These are phyloP conservation scores for Gisinianus flammeolus DNA, from an alignment of 2,888 invertebrate genomes.

Conservation along the genomic window DNA sequence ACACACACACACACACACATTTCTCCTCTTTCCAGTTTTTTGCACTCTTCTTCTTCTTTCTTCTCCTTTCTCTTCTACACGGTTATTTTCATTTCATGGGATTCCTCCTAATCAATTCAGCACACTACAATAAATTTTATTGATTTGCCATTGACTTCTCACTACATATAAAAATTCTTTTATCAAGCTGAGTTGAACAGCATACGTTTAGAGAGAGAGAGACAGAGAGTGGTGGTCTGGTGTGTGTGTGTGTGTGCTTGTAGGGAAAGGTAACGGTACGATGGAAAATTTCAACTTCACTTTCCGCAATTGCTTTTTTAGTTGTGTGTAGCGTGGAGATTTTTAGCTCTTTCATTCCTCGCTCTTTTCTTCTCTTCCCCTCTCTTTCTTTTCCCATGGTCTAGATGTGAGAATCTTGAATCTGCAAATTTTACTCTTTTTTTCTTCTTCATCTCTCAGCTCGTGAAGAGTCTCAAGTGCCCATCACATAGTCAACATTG, in stretches of 20 bases:
- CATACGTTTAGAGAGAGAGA: slow-evolving; percentile 25
- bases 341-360: neutral
- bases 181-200: slow-evolving; percentile 20
- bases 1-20: slow-evolving; percentile 9
- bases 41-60: slow-evolving; percentile 16
- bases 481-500: neutral
- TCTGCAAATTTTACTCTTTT: slow-evolving; percentile 17
- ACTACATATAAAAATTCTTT: slow-evolving; percentile 40
- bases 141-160: slow-evolving; percentile 57
- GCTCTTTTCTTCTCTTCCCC: neutral
- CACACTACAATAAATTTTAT: slow-evolving; percentile 59
- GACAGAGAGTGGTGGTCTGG: too few species aligned
- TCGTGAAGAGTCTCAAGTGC: neutral
- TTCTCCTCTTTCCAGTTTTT: slow-evolving; percentile 6
- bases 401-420: slow-evolving; percentile 4
- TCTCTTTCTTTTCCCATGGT: neutral
- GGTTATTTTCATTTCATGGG: slow-evolving; percentile 50
- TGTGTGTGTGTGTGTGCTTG: neutral
- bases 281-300: slow-evolving; percentile 41
- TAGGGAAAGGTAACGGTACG: neutral
- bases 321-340: neutral
- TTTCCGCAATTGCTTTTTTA: slow-evolving; percentile 37
- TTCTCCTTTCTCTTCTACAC: slow-evolving; percentile 19
- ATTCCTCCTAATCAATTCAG: slow-evolving; percentile 59
- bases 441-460: neutral